phyloP scores from a whole-genome alignment of 2,888 invertebrate species.

The Caenorhabditis sp. region DNA sequence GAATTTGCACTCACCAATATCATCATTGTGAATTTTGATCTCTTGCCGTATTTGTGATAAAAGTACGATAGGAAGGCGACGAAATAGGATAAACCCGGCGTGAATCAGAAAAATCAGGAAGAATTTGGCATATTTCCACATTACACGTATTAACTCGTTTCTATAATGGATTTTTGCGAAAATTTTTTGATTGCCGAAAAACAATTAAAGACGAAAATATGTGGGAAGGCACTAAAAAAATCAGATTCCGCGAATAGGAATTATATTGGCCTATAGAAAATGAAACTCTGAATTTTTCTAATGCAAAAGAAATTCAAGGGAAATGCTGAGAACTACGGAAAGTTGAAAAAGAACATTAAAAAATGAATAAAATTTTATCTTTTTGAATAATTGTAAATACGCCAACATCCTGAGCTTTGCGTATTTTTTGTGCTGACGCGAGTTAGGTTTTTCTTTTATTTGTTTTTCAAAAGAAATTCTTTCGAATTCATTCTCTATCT shows the following conservation, averaged over 20 bases:
- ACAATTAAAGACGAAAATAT: not conserved
- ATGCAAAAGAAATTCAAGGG: too few relatives aligned
- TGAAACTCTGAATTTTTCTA: too few relatives aligned
- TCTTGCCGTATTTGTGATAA: constrained; percentile 40
- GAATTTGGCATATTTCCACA: not conserved
- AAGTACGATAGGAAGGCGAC: constrained; percentile 39
- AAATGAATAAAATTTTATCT: constrained; percentile 2
- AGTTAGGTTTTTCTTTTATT: constrained; percentile 3
- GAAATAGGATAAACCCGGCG: constrained; percentile 39
- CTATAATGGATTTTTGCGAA: constrained; percentile 6
- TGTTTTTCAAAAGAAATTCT: not conserved
- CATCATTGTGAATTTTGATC: constrained; percentile 36
- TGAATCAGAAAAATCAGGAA: constrained; percentile 16
- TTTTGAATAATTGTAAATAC: not conserved
- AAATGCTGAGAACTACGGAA: not conserved
- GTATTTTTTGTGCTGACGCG: not conserved
- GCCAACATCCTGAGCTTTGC: not conserved
- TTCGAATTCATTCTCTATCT: not conserved
- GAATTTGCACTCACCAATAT: constrained; percentile 46
- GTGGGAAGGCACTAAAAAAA: too few relatives aligned
- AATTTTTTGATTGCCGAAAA: not conserved
- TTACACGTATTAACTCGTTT: not conserved
- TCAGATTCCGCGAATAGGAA: too few relatives aligned
- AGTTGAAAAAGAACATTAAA: not conserved
- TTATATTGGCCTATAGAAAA: too few relatives aligned